Percentiles rank a stretch among this genome's conserved stretches.
Conservation (phyloP, 2,888 invertebrate species). For the Oscheius myriophilus region DNA sequence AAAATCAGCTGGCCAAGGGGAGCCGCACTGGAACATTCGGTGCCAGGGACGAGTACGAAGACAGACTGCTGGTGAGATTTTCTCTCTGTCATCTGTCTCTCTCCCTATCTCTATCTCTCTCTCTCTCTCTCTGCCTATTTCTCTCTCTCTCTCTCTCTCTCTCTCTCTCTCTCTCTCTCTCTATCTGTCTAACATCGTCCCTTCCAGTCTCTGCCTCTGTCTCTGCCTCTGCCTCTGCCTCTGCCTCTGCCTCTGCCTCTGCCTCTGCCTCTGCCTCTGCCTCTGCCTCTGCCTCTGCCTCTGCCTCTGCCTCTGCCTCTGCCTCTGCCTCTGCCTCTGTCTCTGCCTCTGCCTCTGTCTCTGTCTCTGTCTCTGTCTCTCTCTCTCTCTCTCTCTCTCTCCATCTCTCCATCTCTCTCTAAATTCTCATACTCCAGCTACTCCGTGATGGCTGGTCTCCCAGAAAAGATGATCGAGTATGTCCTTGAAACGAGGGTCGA, state of each 20-base stretch:
- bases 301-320: background rate
- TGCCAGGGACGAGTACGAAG: conserved; percentile 18
- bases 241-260: background rate
- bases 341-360: too few relatives aligned
- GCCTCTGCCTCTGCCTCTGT: background rate
- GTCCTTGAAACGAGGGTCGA: conserved; percentile 82
- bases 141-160: conserved; percentile 3
- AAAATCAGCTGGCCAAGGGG: conserved; percentile 71
- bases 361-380: too few relatives aligned
- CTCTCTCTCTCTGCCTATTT: conserved; percentile 2
- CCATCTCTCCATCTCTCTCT: conserved; percentile 2
- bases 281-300: background rate
- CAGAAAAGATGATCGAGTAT: conserved; percentile 87
- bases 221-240: background rate
- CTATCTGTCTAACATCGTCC: background rate
- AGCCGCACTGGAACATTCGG: conserved; percentile 45
- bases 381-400: conserved; percentile 7
- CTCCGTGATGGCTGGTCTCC: conserved; percentile 86
- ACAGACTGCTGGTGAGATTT: conserved; percentile 33
- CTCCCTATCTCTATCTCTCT: background rate
- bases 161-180: conserved; percentile 7
- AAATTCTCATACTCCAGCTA: conserved; percentile 75
- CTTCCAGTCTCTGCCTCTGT: background rate
- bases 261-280: background rate
- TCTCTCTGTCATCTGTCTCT: too few relatives aligned